phyloP scores from a whole-genome alignment of 2,113 vertebrate genomes.

The Bungarus multicinctus region DNA sequence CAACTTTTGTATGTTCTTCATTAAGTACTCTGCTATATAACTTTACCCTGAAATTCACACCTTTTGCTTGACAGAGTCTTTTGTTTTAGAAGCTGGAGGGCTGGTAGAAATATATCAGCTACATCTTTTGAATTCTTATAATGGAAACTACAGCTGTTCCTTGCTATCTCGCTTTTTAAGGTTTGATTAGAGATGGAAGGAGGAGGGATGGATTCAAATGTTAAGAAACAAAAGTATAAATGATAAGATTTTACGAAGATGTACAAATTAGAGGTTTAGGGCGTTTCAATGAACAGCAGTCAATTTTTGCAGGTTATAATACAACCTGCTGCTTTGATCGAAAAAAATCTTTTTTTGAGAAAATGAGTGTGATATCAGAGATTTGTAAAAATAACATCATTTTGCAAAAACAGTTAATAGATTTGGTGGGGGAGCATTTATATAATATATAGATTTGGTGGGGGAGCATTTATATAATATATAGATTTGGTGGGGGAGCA shows the following conservation, averaged over 20 bases:
- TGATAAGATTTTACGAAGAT: background rate
- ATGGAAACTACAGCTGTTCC: background rate
- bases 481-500: background rate
- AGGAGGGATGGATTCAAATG: background rate
- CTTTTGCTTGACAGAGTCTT: background rate
- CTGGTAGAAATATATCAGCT: background rate
- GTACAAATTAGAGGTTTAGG: background rate
- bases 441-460: background rate
- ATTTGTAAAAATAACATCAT: background rate
- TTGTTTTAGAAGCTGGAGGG: background rate
- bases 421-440: background rate
- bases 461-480: background rate
- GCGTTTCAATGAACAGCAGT: background rate
- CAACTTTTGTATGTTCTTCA: background rate
- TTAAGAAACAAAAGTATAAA: background rate
- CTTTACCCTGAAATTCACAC: background rate
- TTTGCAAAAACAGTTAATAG: background rate
- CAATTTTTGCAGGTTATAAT: background rate
- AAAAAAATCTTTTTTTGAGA: background rate
- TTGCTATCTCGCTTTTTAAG: background rate
- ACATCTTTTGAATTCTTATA: background rate
- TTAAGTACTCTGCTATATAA: background rate
- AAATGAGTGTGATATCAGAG: background rate
- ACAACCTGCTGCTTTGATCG: background rate
- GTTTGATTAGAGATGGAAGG: too few species aligned